Evolutionary conservation across 2,888 invertebrate genomes (phyloP).

Genomic region (Polietes domitor): DNA sequence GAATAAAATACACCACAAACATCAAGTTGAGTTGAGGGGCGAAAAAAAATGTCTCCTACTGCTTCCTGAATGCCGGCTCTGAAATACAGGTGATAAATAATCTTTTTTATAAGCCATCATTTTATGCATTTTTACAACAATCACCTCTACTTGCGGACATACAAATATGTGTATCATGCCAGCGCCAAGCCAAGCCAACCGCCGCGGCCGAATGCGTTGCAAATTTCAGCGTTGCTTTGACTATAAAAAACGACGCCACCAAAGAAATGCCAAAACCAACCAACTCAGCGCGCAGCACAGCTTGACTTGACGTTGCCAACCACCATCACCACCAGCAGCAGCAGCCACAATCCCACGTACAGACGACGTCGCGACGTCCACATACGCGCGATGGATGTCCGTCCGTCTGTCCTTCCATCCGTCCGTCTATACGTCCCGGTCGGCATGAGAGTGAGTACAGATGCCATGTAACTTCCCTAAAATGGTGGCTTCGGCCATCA

Average conservation of each 20-base stretch:
- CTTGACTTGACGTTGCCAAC: constrained; percentile 79
- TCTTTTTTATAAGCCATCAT: constrained; percentile 79
- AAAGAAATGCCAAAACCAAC: constrained; percentile 42
- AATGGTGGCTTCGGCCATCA: constrained; percentile 70
- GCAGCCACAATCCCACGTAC: constrained; percentile 77
- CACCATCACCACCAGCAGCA: too few relatives aligned
- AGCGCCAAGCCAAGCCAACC: constrained; percentile 2
- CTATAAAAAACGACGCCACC: background rate
- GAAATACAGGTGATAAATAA: constrained; percentile 79
- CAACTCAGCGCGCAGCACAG: constrained; percentile 71
- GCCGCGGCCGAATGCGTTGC: constrained; percentile 66
- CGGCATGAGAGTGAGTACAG: constrained; percentile 16
- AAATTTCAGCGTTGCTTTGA: constrained; percentile 38
- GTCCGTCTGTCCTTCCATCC: background rate
- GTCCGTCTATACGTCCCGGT: background rate
- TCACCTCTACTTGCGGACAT: constrained; percentile 69
- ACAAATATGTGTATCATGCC: constrained; percentile 43
- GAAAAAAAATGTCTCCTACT: constrained; percentile 76
- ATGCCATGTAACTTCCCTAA: constrained; percentile 73
- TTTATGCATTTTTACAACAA: constrained; percentile 78
- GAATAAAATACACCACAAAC: background rate
- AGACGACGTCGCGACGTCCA: constrained; percentile 57
- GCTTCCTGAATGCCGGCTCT: constrained; percentile 73
- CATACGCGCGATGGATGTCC: constrained; percentile 20
- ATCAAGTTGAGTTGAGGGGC: background rate